Conservation (phyloP, 2,888 invertebrate species). For the Pilophorus perplexus region DNA sequence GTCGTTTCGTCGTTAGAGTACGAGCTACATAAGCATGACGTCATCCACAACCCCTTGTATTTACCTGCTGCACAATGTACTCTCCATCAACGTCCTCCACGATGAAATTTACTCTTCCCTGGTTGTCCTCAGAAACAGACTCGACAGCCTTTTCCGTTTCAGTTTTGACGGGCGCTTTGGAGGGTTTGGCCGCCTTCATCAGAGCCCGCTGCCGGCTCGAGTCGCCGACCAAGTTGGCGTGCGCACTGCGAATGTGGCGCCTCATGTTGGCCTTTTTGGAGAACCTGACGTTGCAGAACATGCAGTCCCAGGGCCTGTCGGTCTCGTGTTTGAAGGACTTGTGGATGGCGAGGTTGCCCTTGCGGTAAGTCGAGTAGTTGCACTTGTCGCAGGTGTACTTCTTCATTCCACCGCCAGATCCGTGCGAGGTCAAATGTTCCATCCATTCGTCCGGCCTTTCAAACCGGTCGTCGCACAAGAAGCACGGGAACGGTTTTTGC, state of each 20-base stretch:
- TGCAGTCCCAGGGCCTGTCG: conserved; percentile 11
- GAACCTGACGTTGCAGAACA: not conserved
- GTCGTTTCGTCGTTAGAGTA: too few species aligned
- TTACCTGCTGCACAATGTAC: too few species aligned
- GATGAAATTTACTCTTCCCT: too few species aligned
- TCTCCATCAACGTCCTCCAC: not conserved
- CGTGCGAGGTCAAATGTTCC: conserved; percentile 13
- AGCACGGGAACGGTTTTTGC: conserved; percentile 24
- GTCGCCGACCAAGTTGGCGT: not conserved
- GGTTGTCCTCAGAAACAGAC: too few species aligned
- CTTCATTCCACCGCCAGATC: not conserved
- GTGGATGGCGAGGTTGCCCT: conserved; percentile 4
- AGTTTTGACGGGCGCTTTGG: not conserved
- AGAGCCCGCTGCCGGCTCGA: not conserved
- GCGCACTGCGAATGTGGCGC: not conserved
- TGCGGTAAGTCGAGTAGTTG: conserved; percentile 8
- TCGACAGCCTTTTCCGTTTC: not conserved
- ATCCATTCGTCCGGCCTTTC: conserved; percentile 4
- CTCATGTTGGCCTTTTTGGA: conserved; percentile 2
- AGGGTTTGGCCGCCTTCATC: not conserved
- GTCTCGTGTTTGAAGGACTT: conserved; percentile 2
- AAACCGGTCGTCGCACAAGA: conserved; percentile 31
- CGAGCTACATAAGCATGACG: too few species aligned
- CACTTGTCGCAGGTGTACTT: conserved; percentile 2
- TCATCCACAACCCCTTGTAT: too few species aligned